phyloP scores from a whole-genome alignment of 2,888 invertebrate genomes.

The Xylota segnis region DNA sequence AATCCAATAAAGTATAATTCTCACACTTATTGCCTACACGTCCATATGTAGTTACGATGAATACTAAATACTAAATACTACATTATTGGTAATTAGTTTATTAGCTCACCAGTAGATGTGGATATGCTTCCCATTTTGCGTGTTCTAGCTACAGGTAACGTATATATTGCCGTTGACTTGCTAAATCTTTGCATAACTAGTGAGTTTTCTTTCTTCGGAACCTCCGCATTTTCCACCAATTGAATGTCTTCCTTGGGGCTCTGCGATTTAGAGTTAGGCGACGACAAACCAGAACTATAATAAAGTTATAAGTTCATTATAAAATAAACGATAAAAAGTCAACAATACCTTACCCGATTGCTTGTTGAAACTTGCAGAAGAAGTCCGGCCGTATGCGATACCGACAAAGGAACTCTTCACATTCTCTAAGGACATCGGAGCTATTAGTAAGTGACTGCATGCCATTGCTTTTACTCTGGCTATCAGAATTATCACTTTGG shows the following conservation, averaged over 20 bases:
- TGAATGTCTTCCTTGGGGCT: constrained; percentile 66
- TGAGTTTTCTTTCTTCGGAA: constrained; percentile 32
- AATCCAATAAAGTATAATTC: no score
- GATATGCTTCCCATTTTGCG: constrained; percentile 78
- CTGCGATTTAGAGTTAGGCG: constrained; percentile 78
- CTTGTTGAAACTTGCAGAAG: constrained; percentile 89
- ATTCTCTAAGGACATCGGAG: constrained; percentile 84
- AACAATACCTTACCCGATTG: constrained; percentile 84
- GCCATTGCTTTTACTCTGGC: constrained; percentile 50
- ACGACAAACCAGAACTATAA: constrained; percentile 78
- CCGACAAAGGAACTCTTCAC: constrained; percentile 87
- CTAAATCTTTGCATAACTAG: constrained; percentile 81
- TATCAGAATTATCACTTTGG: constrained; percentile 32
- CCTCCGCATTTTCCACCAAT: constrained; percentile 21
- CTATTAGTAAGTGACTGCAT: constrained; percentile 76
- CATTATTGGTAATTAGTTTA: no score
- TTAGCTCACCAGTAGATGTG: constrained; percentile 76
- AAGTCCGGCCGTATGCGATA: constrained; percentile 91
- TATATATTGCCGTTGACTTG: constrained; percentile 83
- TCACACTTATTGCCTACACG: no score
- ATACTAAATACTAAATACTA: no score
- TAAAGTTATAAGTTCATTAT: constrained; percentile 1
- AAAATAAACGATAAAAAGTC: constrained; percentile 8
- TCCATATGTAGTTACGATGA: no score
- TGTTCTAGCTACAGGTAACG: constrained; percentile 81